Evolutionary conservation across 2,888 invertebrate genomes (phyloP).

Genomic region (Nineta flava): DNA sequence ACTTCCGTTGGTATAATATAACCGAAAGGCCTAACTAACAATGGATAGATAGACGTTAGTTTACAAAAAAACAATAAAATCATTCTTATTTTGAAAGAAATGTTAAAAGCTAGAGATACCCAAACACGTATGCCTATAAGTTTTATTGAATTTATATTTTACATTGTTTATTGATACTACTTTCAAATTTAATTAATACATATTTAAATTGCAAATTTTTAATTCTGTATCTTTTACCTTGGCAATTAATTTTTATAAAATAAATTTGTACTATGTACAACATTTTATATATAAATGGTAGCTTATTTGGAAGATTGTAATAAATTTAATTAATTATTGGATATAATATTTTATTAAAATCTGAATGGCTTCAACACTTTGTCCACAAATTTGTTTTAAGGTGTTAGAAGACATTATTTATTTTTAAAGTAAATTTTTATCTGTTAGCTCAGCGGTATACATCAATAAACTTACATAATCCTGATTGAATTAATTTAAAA

Average conservation of each 20-base stretch:
- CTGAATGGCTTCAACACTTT: neutral
- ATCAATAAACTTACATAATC: too few relatives aligned
- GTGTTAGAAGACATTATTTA: too few relatives aligned
- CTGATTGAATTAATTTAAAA: too few relatives aligned
- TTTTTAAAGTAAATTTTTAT: too few relatives aligned
- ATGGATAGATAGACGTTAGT: too few relatives aligned
- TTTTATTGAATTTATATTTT: neutral
- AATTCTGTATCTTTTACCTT: neutral
- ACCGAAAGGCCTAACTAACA: too few relatives aligned
- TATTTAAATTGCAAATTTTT: neutral
- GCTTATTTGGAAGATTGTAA: neutral
- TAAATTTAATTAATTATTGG: too few relatives aligned
- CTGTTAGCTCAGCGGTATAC: too few relatives aligned
- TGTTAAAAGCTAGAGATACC: neutral
- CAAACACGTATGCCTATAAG: neutral
- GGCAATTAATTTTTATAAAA: neutral
- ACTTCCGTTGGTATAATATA: too few relatives aligned
- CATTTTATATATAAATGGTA: neutral
- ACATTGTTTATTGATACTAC: neutral
- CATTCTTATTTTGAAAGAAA: too few relatives aligned
- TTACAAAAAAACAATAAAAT: too few relatives aligned
- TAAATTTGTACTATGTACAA: neutral
- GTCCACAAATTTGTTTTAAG: too few relatives aligned
- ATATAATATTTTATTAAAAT: neutral
- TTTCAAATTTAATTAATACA: neutral